Evolutionary conservation across 1,140 invertebrate genomes (phyloP).

Genomic region (Psix sp.): DNA sequence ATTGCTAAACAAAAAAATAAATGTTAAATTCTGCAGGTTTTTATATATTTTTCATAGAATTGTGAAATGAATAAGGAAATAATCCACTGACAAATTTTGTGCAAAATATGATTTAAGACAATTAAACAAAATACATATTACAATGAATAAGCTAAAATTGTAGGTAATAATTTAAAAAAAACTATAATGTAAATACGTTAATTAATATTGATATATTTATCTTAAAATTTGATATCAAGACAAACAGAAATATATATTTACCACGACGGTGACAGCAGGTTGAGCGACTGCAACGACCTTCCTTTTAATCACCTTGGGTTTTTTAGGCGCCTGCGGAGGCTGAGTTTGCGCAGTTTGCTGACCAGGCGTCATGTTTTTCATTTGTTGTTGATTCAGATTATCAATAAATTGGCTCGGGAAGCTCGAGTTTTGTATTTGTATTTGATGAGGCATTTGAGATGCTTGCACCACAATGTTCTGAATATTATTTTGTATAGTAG

Average conservation of each 20-base stretch:
- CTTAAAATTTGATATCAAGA: too few relatives aligned
- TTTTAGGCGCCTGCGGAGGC: slow-evolving; percentile 62
- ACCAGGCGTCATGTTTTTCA: slow-evolving; percentile 67
- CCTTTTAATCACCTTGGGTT: slow-evolving; percentile 70
- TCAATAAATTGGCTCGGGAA: slow-evolving; percentile 76
- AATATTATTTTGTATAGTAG: slow-evolving; percentile 76
- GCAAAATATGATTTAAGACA: too few relatives aligned
- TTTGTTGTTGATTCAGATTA: slow-evolving; percentile 75
- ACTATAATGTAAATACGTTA: too few relatives aligned
- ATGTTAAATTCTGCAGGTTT: slow-evolving; percentile 2
- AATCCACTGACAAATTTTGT: too few relatives aligned
- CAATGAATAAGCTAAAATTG: too few relatives aligned
- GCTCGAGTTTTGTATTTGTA: slow-evolving; percentile 74
- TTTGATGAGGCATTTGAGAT: slow-evolving; percentile 74
- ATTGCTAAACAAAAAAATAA: slow-evolving; percentile 36
- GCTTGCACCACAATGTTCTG: slow-evolving; percentile 76
- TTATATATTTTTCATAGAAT: too few relatives aligned
- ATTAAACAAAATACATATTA: too few relatives aligned
- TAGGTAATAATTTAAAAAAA: too few relatives aligned
- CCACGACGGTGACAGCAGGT: slow-evolving; percentile 57
- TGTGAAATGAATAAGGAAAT: too few relatives aligned
- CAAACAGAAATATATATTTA: slow-evolving; percentile 32
- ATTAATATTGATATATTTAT: too few relatives aligned
- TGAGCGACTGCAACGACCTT: slow-evolving; percentile 68
- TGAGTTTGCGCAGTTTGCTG: slow-evolving; percentile 55